Base-by-base conservation (phyloP, 2,113 vertebrate species). In the Rhipidura dahli region DNA sequence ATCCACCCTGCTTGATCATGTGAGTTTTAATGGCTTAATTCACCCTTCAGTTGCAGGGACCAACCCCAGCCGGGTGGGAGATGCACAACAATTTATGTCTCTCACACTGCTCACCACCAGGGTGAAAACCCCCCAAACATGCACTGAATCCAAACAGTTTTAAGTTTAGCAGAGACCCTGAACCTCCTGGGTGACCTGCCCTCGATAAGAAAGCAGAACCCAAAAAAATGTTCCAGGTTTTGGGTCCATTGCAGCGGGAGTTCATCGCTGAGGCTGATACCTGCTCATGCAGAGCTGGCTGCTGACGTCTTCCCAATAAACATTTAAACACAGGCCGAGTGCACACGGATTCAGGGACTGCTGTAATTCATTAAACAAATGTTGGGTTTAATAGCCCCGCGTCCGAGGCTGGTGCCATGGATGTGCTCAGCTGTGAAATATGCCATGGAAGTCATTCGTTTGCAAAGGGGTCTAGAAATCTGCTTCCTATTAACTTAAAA, bases 311-410 rank as follows among this genome's bases (percentile, higher is more conserved):
- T 71, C 85, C 93, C 80, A 83, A 51, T 78, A 87, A 96, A 91
- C 93, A 77, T 79, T 56, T 39, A 92, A 94, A 90, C 73, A 51
- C 42, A 72, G 86, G 92, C 89, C 45, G 86, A 90, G 85, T 1
- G 2, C 54, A 22, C 81, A 15, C 24, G 18, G 95, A 73, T 70
- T 23, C 86, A 31, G 42, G 90, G 89, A 80, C 96, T 66, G 96
- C 54, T 69, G 96, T 88, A 92, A 97, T 94, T 97, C 97, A 96
- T 97, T 98, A 98, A 95, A 70, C 80, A 94, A 94, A 57, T 1
- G 16, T 76, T 86, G 82, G 89, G 47, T 94, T 96, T 96, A 94
- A 97, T 82, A 87, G 96, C 93, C 89, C 95, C 24, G 15, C 14
- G 2, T 54, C 18, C 81, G 88, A 50, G 96, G 82, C 96, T 27